Evolutionary conservation across 2,888 invertebrate species (phyloP).

Genomic region (Eristalis arbustorum): DNA sequence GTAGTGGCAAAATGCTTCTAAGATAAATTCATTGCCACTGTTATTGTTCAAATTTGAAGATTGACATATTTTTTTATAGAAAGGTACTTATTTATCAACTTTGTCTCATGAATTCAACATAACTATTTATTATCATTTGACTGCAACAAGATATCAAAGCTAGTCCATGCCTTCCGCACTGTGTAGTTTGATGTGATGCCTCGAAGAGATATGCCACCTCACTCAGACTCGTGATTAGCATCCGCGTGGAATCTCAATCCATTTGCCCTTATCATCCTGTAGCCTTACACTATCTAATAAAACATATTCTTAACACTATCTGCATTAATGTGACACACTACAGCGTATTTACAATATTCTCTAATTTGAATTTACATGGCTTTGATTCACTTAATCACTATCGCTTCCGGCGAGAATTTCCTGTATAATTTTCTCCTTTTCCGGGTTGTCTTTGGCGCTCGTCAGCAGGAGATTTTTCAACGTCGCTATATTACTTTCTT

Average conservation of each 20-base stretch:
- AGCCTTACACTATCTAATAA: not conserved
- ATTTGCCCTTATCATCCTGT: not conserved
- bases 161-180: not conserved
- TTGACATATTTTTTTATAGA: no score
- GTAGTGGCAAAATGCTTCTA: no score
- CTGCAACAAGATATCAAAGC: not conserved
- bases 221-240: not conserved
- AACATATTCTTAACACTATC: not conserved
- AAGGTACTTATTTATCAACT: no score
- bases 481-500: conserved; percentile 74
- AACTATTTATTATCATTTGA: not conserved
- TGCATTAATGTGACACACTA: not conserved
- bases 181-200: not conserved
- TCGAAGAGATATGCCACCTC: not conserved
- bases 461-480: conserved; percentile 75
- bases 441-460: conserved; percentile 72
- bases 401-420: conserved; percentile 75
- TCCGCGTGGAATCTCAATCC: not conserved
- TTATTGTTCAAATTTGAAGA: no score
- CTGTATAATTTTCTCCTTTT: conserved; percentile 74
- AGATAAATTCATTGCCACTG: no score
- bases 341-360: not conserved
- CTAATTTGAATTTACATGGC: not conserved
- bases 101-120: not conserved
- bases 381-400: conserved; percentile 68